Evolutionary conservation across 2,113 vertebrate genomes (phyloP).

Genomic region (Corvus cornix): DNA sequence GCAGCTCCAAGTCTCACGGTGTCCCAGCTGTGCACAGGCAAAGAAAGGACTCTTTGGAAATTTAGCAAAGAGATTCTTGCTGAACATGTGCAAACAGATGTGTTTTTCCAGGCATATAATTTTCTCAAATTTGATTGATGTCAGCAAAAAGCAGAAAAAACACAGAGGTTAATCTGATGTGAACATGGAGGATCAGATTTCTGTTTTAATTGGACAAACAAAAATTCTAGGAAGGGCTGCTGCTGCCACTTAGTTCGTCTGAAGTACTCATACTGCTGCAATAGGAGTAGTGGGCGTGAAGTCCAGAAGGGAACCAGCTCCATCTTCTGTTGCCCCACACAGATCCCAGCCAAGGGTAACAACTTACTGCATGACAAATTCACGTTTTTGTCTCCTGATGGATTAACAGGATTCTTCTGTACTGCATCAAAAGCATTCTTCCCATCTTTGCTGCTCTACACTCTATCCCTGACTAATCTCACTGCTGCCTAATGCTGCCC

Average conservation of each 20-base stretch:
- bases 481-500: not conserved
- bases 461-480: not conserved
- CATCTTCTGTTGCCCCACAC: not conserved
- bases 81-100: not conserved
- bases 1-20: not conserved
- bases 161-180: not conserved
- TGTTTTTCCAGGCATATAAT: not conserved
- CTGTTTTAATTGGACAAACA: not conserved
- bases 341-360: not conserved
- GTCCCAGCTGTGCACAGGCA: not conserved
- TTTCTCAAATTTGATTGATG: not conserved
- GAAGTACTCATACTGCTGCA: not conserved
- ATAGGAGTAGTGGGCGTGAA: not conserved
- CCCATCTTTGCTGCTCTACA: not conserved
- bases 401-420: not conserved
- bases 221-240: not conserved
- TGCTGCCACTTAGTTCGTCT: not conserved
- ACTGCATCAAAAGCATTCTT: not conserved
- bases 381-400: not conserved
- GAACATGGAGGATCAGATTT: not conserved
- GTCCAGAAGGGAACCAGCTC: not conserved
- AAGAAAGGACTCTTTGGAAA: not conserved
- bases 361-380: not conserved
- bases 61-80: not conserved
- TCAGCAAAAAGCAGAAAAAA: slow-evolving; percentile 19